Evolutionary conservation across 2,113 vertebrate genomes (phyloP).

Genomic region (Gracilinanus agilis): DNA sequence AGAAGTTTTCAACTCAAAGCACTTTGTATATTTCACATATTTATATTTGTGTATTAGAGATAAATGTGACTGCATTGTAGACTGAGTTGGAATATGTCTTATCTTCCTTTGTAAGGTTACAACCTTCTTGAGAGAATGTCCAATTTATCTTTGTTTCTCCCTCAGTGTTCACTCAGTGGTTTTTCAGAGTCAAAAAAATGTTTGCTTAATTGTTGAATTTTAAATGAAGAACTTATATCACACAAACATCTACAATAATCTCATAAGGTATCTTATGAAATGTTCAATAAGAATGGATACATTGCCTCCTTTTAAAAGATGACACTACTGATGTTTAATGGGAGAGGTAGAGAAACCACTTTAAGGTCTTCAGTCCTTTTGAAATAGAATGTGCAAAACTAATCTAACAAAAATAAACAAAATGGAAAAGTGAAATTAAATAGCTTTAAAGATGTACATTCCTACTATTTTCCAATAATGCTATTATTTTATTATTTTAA

Average conservation of each 20-base stretch:
- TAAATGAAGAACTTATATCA: not conserved
- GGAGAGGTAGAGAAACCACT: not conserved
- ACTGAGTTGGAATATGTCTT: not conserved
- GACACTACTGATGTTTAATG: not conserved
- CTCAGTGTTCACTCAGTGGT: not conserved
- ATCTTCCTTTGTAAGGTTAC: not conserved
- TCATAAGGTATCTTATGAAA: not conserved
- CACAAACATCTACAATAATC: not conserved
- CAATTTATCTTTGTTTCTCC: not conserved
- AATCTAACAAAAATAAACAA: not conserved
- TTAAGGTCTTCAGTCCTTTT: not conserved
- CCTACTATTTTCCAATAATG: not conserved
- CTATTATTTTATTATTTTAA: not conserved
- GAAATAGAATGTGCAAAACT: not conserved
- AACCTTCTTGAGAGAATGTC: not conserved
- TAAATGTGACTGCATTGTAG: not conserved
- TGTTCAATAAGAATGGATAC: not conserved
- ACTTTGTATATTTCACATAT: not conserved
- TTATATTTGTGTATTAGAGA: not conserved
- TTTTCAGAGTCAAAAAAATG: not conserved
- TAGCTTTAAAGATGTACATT: not conserved
- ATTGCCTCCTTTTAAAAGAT: not conserved
- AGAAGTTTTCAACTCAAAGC: not conserved
- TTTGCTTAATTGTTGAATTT: not conserved
- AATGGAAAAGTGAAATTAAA: rapidly evolving